Evolutionary conservation across 1,140 invertebrate genomes (phyloP), one percentile per base, ranked within the genome.

Genomic region (Ericerus pela): DNA sequence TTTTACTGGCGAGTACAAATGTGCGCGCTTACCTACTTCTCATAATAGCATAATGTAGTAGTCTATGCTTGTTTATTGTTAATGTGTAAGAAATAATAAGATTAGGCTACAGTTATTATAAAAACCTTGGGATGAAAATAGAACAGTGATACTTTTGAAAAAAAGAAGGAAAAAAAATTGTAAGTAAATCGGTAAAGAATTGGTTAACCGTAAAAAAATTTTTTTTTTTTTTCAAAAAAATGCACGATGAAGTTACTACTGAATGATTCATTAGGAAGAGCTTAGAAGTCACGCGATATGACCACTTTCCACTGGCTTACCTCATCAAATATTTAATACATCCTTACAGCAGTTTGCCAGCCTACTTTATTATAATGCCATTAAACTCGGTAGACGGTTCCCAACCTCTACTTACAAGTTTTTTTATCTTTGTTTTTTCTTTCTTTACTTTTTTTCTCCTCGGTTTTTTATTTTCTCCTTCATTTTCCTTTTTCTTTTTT

Each of bases 281-380:
- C 41, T 47, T 47, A 47, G 18, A 47, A 47, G 41, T 47, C 41
- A 47, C 41, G 41, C 41, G 41, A 47, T 47, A 47, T 47, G 41
- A 47, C 41, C 41, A 47, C 41, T 47, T 47, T 47, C 41, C 16
- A 47, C 41, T 47, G 41, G 41, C 41, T 47, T 47, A 47, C 8
- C 41, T 47, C 41, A 47, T 47, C 41, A 47, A 47, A 47, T 47
- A 47, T 47, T 47, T 47, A 47, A 47, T 24, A 47, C 41, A 47
- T 47, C 41, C 41, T 47, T 47, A 47, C 41, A 47, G 41, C 41
- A 47, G 41, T 47, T 47, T 47, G 41, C 41, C 41, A 47, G 41
- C 41, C 41, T 47, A 47, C 41, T 47, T 47, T 47, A 47, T 47
- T 47, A 47, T 47, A 47, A 47, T 47, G 41, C 6, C n/a, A 18